phyloP scores from a whole-genome alignment of 2,888 invertebrate genomes.

The Ligdia adustata region DNA sequence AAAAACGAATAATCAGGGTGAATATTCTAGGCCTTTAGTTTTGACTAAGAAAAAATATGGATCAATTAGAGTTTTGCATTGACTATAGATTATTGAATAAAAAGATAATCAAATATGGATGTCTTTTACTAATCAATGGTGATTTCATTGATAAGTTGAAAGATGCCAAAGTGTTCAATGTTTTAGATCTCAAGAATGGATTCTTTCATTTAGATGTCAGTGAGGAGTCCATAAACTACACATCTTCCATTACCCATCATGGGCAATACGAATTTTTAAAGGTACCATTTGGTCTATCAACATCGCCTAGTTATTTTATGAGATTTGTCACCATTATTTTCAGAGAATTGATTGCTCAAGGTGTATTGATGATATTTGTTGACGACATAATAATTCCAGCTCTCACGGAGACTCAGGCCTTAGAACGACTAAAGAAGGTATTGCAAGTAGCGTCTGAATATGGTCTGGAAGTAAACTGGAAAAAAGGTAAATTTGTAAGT shows the following conservation, averaged over 20 bases:
- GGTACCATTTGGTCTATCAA: constrained; percentile 34
- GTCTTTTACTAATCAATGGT: constrained; percentile 21
- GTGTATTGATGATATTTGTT: constrained; percentile 32
- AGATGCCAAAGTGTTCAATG: constrained; percentile 15
- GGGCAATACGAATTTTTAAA: constrained; percentile 29
- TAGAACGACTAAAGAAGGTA: constrained; percentile 1
- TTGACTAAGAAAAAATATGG: constrained; percentile 31
- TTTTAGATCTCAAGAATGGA: constrained; percentile 28
- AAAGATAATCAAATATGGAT: constrained; percentile 32
- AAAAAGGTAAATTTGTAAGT: not conserved
- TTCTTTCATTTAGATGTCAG: constrained; percentile 22
- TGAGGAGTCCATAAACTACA: constrained; percentile 23
- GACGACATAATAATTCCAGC: constrained; percentile 38
- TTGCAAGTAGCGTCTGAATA: no score
- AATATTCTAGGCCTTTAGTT: constrained; percentile 30
- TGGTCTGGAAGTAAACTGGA: no score
- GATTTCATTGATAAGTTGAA: constrained; percentile 14
- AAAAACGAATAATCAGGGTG: constrained; percentile 21
- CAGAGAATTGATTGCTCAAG: constrained; percentile 27
- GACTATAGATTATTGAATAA: constrained; percentile 30
- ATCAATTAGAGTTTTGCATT: constrained; percentile 20
- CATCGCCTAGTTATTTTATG: constrained; percentile 30
- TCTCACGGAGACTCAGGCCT: constrained; percentile 22
- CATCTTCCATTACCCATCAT: constrained; percentile 25
- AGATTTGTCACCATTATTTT: constrained; percentile 34